Conservation (phyloP, 2,113 vertebrate genomes). For the Campylomormyrus numenius region DNA sequence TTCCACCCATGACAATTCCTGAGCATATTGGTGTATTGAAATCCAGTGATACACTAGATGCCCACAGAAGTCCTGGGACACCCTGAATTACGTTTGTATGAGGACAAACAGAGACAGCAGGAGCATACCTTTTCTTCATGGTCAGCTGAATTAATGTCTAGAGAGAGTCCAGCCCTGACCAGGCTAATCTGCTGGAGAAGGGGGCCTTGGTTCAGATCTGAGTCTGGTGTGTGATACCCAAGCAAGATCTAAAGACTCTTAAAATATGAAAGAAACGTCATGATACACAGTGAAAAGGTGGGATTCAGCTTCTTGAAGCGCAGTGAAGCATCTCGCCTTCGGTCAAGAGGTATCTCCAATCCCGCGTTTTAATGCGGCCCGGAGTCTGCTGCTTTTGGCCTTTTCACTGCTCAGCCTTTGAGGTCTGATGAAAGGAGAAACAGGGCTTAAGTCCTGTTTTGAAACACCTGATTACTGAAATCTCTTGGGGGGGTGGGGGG, state of each 20-base stretch:
- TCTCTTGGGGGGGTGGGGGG: background rate
- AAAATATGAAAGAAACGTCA: background rate
- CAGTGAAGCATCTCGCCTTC: background rate
- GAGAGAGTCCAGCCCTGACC: background rate
- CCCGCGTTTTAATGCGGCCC: background rate
- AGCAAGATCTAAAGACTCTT: background rate
- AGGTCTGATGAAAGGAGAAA: slow-evolving; percentile 6
- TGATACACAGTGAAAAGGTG: background rate
- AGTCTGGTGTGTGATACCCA: background rate
- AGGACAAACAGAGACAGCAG: background rate
- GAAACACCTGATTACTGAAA: background rate
- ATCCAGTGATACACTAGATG: background rate
- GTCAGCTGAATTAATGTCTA: background rate
- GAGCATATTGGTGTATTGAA: background rate
- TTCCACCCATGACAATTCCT: background rate
- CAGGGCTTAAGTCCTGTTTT: background rate
- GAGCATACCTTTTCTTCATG: background rate
- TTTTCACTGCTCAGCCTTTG: slow-evolving; percentile 1
- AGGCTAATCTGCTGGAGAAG: background rate
- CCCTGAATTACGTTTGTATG: background rate
- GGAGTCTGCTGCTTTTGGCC: no score
- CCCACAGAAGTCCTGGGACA: background rate
- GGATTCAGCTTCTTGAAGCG: background rate
- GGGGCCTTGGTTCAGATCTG: background rate
- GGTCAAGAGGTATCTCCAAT: background rate